Evolutionary conservation across 2,888 invertebrate species (phyloP).

Genomic region (Phania funesta): DNA sequence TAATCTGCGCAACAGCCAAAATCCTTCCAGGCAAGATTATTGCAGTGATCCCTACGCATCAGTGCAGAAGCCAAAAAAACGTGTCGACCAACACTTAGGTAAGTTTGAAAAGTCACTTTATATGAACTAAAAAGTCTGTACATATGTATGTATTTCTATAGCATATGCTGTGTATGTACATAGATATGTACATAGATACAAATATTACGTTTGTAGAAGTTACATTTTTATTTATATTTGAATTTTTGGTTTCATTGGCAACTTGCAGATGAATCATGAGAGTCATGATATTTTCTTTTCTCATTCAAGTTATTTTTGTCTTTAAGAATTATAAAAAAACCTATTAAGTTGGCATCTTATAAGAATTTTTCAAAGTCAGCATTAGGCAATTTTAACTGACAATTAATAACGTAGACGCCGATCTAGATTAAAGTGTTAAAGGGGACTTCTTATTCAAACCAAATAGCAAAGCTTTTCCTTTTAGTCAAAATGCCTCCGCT

Average conservation of each 20-base stretch:
- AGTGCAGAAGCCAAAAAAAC: slow-evolving; percentile 94
- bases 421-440: too few species aligned
- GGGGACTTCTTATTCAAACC: too few species aligned
- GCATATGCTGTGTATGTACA: background rate
- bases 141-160: background rate
- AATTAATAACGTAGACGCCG: too few species aligned
- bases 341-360: background rate
- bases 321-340: background rate
- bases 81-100: slow-evolving; percentile 93
- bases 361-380: slow-evolving; percentile 32
- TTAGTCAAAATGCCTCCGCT: too few species aligned
- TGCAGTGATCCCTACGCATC: slow-evolving; percentile 93
- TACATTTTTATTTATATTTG: background rate
- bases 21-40: slow-evolving; percentile 92
- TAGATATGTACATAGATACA: background rate
- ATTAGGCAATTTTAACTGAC: slow-evolving; percentile 49
- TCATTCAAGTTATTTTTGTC: background rate
- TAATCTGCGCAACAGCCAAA: slow-evolving; percentile 87
- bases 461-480: too few species aligned
- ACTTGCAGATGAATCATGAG: too few species aligned
- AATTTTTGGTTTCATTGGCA: too few species aligned
- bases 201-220: background rate
- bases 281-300: background rate
- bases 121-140: too few species aligned
- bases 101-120: slow-evolving; percentile 76